Evolutionary conservation across 2,797 vertebrate species (phyloP).

Genomic region (Notamacropus eugenii): DNA sequence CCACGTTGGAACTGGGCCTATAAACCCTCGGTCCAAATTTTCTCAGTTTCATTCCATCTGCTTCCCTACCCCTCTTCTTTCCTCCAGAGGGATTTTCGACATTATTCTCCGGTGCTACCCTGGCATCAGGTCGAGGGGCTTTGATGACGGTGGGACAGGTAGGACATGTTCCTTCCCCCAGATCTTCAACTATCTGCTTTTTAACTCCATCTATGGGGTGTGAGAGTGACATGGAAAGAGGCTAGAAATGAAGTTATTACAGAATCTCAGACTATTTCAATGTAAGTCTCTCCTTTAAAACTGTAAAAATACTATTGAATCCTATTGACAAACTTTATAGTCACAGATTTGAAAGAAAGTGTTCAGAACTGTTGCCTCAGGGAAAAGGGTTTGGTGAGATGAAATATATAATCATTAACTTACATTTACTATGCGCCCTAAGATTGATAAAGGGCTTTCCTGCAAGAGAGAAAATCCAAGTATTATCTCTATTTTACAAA

Average conservation of each 20-base stretch:
- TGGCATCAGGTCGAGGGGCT: slow-evolving; percentile 92
- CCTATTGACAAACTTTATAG: not conserved
- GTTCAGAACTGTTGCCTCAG: not conserved
- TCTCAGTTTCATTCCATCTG: too few relatives aligned
- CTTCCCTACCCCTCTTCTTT: not conserved
- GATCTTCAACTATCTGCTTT: not conserved
- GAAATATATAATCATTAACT: not conserved
- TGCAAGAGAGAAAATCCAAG: not conserved
- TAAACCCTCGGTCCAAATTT: not conserved
- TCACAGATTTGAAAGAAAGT: not conserved
- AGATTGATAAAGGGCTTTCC: not conserved
- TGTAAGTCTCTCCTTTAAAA: not conserved
- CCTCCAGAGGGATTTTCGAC: slow-evolving; percentile 90
- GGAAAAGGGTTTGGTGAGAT: not conserved
- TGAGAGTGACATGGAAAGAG: not conserved
- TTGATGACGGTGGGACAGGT: slow-evolving; percentile 92
- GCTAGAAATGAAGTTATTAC: not conserved
- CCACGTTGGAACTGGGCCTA: not conserved
- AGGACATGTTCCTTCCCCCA: slow-evolving; percentile 42
- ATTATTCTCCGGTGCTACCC: slow-evolving; percentile 92
- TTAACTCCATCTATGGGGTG: not conserved
- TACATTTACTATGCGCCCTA: not conserved
- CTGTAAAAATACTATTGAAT: not conserved
- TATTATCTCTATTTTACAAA: not conserved
- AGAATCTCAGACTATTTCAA: not conserved